These are phyloP conservation scores for Sturnus vulgaris DNA, from an alignment of 2,113 vertebrate genomes.

Conservation along the genomic window DNA sequence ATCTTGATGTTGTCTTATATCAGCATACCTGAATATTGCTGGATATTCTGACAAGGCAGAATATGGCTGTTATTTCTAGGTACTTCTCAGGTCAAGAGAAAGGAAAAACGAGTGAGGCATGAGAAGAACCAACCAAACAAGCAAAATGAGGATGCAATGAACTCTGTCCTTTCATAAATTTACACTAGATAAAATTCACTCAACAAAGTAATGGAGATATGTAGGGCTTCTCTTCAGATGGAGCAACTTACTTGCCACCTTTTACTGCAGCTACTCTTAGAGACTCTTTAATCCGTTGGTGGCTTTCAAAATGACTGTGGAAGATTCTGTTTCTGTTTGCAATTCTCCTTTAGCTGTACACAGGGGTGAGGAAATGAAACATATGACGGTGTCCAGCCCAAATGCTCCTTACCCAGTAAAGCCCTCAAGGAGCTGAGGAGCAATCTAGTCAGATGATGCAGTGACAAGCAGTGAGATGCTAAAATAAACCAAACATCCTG, in stretches of 20 bases:
- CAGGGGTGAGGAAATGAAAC: neutral
- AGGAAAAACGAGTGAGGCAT: neutral
- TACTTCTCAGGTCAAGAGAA: neutral
- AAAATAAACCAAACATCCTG: neutral
- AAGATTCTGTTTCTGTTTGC: neutral
- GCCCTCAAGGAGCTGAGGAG: neutral
- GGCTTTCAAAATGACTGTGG: neutral
- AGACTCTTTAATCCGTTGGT: rapidly evolving
- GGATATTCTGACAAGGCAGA: neutral
- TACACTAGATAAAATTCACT: neutral
- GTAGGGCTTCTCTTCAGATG: neutral
- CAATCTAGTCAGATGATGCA: neutral
- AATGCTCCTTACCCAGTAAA: neutral
- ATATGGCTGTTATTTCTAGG: neutral
- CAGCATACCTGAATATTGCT: neutral
- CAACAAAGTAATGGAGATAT: neutral
- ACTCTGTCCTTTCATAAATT: neutral
- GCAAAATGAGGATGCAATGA: neutral
- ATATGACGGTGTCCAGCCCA: rapidly evolving
- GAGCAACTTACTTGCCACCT: neutral
- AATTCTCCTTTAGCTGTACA: neutral
- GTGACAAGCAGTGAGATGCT: neutral
- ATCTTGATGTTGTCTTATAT: neutral
- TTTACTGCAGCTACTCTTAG: neutral
- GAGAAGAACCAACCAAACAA: neutral